These are phyloP conservation scores for Oryzias celebensis DNA, from an alignment of 2,113 vertebrate genomes.

Conservation along the genomic window DNA sequence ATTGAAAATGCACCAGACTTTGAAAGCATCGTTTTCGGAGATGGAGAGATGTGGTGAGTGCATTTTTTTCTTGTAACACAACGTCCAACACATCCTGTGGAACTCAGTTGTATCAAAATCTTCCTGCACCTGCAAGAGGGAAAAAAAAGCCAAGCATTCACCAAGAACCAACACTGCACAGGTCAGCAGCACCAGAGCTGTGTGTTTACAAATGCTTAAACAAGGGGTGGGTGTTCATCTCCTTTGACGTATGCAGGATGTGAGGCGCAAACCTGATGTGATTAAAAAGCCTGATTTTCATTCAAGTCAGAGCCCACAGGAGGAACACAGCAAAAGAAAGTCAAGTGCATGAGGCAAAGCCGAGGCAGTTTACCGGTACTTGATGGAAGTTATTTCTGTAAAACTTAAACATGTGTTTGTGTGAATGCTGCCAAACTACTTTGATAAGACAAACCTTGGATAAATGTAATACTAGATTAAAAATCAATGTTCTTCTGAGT, in stretches of 20 bases:
- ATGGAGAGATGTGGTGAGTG: conserved; percentile 81
- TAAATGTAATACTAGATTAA: neutral
- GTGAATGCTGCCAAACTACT: neutral
- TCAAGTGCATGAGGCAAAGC: conserved; percentile 49
- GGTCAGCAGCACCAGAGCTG: conserved; percentile 26
- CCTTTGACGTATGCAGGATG: conserved; percentile 54
- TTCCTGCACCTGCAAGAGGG: conserved; percentile 82
- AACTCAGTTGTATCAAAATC: conserved; percentile 93
- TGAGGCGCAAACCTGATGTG: conserved; percentile 50
- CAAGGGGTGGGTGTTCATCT: conserved; percentile 35
- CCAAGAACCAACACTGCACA: conserved; percentile 11
- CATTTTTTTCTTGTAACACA: conserved; percentile 90
- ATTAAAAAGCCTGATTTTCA: conserved; percentile 59
- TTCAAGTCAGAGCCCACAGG: conserved; percentile 63
- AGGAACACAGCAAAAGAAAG: conserved; percentile 53
- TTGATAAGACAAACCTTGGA: neutral
- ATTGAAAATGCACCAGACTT: conserved; percentile 98
- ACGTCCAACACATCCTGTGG: conserved; percentile 96
- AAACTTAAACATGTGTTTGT: neutral
- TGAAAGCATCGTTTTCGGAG: conserved; percentile 88
- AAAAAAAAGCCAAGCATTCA: conserved; percentile 16
- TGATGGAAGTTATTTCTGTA: conserved; percentile 7
- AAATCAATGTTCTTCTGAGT: neutral
- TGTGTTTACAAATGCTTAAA: conserved; percentile 51
- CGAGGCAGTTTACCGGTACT: conserved; percentile 20